Conservation (phyloP, 2,888 invertebrate species). For the Bimastos eiseni region DNA sequence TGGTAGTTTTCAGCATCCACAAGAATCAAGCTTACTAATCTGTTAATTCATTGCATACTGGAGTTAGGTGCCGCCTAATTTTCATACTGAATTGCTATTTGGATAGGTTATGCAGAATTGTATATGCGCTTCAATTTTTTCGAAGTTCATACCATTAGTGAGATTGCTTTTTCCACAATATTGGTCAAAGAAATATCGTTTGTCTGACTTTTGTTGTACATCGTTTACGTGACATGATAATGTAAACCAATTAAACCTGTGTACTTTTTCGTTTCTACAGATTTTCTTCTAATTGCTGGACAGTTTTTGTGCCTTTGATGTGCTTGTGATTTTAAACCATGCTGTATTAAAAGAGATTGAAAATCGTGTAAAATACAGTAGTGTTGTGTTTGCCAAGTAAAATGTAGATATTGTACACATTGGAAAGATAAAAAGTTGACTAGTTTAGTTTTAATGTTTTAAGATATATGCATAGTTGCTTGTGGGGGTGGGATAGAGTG, state of each 20-base stretch:
- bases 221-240: background rate
- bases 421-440: no score
- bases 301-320: background rate
- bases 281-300: background rate
- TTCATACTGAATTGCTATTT: background rate
- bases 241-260: background rate
- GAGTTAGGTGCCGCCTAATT: background rate
- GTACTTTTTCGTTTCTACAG: background rate
- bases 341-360: background rate
- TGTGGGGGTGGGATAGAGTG: no score
- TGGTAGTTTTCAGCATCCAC: background rate
- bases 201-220: background rate
- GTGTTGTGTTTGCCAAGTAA: no score
- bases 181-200: background rate
- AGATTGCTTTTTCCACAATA: background rate
- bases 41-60: background rate
- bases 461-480: no score
- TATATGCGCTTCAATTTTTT: background rate
- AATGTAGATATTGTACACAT: no score
- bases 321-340: background rate
- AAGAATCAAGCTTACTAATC: background rate
- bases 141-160: background rate
- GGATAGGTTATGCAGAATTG: background rate
- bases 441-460: no score
- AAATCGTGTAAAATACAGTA: background rate